Evolutionary conservation across 2,888 invertebrate genomes (phyloP).

Genomic region (Fragum fragum): DNA sequence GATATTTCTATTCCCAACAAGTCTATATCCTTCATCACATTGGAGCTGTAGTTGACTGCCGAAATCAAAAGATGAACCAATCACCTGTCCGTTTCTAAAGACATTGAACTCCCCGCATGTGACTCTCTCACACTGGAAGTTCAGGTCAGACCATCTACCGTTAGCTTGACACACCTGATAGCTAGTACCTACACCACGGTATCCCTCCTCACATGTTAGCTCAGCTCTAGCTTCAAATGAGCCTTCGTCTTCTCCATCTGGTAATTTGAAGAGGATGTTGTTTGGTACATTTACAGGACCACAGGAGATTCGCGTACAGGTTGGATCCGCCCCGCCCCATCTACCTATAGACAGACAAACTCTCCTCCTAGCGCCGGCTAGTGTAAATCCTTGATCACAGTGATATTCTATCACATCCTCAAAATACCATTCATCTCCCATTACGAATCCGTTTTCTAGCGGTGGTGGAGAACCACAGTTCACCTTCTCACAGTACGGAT

Average conservation of each 20-base stretch:
- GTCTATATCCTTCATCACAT: slow-evolving; percentile 76
- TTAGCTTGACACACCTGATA: slow-evolving; percentile 77
- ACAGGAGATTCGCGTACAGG: slow-evolving; percentile 67
- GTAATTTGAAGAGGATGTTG: slow-evolving; percentile 51
- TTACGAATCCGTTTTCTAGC: slow-evolving; percentile 59
- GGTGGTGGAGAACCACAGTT: slow-evolving; percentile 65
- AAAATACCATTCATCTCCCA: slow-evolving; percentile 57
- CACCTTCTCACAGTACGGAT: slow-evolving; percentile 70
- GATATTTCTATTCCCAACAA: slow-evolving; percentile 63
- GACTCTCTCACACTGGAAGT: slow-evolving; percentile 78
- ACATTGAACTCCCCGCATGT: slow-evolving; percentile 70
- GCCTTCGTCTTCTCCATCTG: slow-evolving; percentile 46
- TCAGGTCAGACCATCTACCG: slow-evolving; percentile 82
- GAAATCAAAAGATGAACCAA: slow-evolving; percentile 40
- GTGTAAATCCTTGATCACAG: slow-evolving; percentile 75
- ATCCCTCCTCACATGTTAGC: slow-evolving; percentile 69
- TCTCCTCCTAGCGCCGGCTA: slow-evolving; percentile 67
- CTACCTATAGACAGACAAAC: slow-evolving; percentile 72
- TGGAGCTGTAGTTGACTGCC: slow-evolving; percentile 59
- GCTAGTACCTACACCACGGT: slow-evolving; percentile 58
- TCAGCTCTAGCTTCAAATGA: slow-evolving; percentile 54
- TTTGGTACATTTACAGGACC: slow-evolving; percentile 49
- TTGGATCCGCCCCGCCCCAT: slow-evolving; percentile 71
- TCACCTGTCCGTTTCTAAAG: slow-evolving; percentile 49
- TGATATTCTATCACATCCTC: slow-evolving; percentile 71